phyloP scores from a whole-genome alignment of 2,113 vertebrate species.

The Sceloporus tristichus region DNA sequence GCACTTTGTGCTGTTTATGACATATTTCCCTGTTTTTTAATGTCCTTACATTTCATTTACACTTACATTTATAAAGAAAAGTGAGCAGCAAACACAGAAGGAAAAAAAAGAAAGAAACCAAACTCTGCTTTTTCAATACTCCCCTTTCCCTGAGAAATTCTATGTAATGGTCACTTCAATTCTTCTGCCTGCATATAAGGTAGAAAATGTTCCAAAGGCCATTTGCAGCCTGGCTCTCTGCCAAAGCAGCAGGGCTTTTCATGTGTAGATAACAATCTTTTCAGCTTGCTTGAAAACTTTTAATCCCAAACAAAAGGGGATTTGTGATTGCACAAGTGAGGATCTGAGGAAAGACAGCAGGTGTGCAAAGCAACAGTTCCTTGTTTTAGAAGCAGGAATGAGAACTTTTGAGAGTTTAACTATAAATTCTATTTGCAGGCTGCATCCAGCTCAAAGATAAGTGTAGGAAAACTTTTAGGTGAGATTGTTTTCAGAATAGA shows the following conservation, averaged over 20 bases:
- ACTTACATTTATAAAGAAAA: too few relatives aligned
- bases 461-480: too few relatives aligned
- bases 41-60: too few relatives aligned
- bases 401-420: not conserved
- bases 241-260: not conserved
- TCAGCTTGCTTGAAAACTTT: not conserved
- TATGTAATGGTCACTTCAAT: not conserved
- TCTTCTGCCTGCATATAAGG: not conserved
- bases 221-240: not conserved
- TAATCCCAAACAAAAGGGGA: not conserved
- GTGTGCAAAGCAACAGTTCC: not conserved
- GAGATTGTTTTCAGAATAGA: too few relatives aligned
- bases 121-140: not conserved
- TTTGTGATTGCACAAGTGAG: slow-evolving; percentile 8
- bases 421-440: not conserved
- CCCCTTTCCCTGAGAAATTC: not conserved
- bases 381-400: not conserved
- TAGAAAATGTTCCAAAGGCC: not conserved
- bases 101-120: too few relatives aligned
- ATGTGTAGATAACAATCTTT: not conserved
- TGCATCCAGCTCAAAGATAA: too few relatives aligned
- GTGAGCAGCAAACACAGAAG: too few relatives aligned
- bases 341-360: not conserved
- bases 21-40: too few relatives aligned
- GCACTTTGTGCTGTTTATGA: too few relatives aligned